Evolutionary conservation across 2,113 vertebrate genomes (phyloP), one percentile per base, ranked within the genome.

Genomic region (Pteropus alecto): DNA sequence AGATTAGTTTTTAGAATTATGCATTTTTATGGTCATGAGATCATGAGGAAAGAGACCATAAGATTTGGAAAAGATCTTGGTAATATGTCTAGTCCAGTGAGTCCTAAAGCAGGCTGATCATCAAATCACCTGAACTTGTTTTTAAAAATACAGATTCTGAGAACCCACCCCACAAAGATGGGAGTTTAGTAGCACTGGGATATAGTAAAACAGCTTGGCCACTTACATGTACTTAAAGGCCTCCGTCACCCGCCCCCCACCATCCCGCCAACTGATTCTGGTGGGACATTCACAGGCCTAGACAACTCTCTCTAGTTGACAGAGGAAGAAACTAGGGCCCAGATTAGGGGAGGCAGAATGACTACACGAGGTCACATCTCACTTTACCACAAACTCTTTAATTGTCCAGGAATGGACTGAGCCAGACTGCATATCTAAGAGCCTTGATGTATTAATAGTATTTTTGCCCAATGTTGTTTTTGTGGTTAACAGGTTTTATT

Each of bases 361-460:
- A 30, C 4, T 48, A 5, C 79, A 6, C 38, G 89, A 86, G 35
- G 54, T 68, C 83, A 92, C 21, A 56, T 81, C 54, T 60, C 63
- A 35, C 83, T 90, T 74, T 33, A 58, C n/a, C 28, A n/a, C 2
- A 60, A 58, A 90, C 26, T 79, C 56, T 81, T 65, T 43, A 30
- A 16, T 90, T 87, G 63, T 54, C 43, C 33, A 61, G 70, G 35
- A 76, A 11, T 78, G 70, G 74, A 81, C 67, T 43, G 71, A 77
- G 2, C 35, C 38, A 94, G 73, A 2, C 3, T 93, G 68, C 16
- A 38, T 94, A 38, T 48, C 3, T 93, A 93, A 96, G 76, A 93
- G 68, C 10, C 19, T 95, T 93, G 74, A 67, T 33, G 41, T 79
- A 70, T 87, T 96, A 93, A 88, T 84, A 93, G 54, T 90, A 38